Percentiles rank a stretch among this genome's conserved stretches.
Evolutionary conservation across 2,113 vertebrate genomes (phyloP).

Genomic region (Ceyx melanurus): DNA sequence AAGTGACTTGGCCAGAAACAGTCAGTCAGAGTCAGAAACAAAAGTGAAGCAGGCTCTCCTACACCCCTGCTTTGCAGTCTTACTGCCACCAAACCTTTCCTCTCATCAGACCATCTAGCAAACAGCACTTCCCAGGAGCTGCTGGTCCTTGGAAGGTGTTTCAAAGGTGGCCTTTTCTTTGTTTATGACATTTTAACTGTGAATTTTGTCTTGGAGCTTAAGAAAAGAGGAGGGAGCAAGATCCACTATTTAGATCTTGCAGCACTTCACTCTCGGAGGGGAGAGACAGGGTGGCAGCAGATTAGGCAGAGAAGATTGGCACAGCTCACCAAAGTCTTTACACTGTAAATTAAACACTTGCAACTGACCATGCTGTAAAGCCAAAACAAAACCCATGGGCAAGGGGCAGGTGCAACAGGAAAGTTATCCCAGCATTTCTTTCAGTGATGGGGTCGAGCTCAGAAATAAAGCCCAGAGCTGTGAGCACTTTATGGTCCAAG

Average conservation of each 20-base stretch:
- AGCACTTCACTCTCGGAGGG: neutral
- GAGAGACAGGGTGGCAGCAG: neutral
- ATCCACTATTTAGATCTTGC: neutral
- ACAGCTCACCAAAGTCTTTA: neutral
- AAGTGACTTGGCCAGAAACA: constrained; percentile 4
- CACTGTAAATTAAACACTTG: neutral
- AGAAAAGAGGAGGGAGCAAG: neutral
- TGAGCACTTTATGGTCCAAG: neutral
- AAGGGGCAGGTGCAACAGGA: neutral
- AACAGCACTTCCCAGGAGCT: neutral
- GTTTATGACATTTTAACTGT: neutral
- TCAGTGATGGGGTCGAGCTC: neutral
- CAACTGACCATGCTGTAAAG: neutral
- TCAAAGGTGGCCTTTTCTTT: neutral
- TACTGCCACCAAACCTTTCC: neutral
- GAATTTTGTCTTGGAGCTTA: neutral
- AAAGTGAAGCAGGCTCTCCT: neutral
- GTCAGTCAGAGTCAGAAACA: neutral
- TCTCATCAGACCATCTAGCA: neutral
- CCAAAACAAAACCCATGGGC: neutral
- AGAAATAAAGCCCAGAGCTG: neutral
- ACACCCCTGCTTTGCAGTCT: neutral
- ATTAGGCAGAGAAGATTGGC: neutral
- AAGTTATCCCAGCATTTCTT: neutral
- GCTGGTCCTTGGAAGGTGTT: neutral